Evolutionary conservation across 1,140 invertebrate genomes (phyloP), one percentile per base, ranked within the genome.

Genomic region (Cephus cinctus): DNA sequence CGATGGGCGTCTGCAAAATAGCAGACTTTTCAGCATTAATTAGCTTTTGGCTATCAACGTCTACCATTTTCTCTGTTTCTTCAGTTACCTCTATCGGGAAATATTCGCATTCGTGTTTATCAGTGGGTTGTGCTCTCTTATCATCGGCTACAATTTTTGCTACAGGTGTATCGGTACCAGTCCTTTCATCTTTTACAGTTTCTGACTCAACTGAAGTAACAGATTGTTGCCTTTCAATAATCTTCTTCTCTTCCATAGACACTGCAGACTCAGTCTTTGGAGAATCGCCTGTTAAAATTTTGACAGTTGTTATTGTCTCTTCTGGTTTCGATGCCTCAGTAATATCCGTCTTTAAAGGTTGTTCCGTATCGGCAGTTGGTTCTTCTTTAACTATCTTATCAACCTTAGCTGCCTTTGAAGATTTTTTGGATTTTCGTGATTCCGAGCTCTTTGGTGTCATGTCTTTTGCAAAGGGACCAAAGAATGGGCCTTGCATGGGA

Each of bases 21-120:
- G 27, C 41, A 40, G 32, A 63, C 46, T 54, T 64, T 65, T 73
- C 63, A 61, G 57, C 55, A 53, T 70, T 59, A 21, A 69, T 61
- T 2, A 65, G 39, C 19, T 54, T 49, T 50, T 66, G 59, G 50
- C 47, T 57, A 12, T 22, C 52, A 31, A 41, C 16, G 12, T 25
- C 49, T 4, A 32, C 34, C 41, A 12, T 4, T 6, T 35, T 47
- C 16, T 16, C 34, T 16, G 22, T 12, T 9, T 42, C 21, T 25
- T 19, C 47, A 27, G 39, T 71, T 69, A 71, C 69, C 67, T 71
- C 52, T 15, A 47, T 30, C n/a, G 42, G 11, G 14, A 52, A 42
- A 30, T 62, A 47, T 16, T 65, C 57, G 16, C 38, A 23, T 22
- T 55, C 52, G 36, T 60, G 50, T 46, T 66, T 59, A 42, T 36